Conservation (phyloP, 2,113 vertebrate genomes). For the Burhinus bistriatus region DNA sequence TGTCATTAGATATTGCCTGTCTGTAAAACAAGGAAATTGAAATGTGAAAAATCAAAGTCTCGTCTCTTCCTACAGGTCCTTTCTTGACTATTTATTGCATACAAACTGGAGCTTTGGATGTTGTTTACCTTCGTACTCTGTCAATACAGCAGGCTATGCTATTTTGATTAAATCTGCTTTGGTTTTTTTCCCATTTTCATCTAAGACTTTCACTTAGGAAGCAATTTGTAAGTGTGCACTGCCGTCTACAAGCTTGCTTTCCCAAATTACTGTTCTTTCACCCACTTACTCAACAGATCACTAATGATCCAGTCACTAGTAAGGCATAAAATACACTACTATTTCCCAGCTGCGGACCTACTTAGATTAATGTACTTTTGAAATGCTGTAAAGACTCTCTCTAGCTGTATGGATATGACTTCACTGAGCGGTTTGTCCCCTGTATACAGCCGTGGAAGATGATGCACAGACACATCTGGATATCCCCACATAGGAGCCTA, state of each 20-base stretch:
- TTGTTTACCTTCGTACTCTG: neutral
- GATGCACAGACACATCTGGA: slow-evolving; percentile 5
- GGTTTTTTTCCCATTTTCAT: neutral
- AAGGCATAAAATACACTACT: neutral
- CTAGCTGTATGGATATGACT: neutral
- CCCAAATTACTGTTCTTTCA: neutral
- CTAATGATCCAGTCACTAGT: neutral
- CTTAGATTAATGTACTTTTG: neutral
- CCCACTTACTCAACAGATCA: neutral
- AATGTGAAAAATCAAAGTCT: neutral
- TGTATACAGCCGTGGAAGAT: neutral
- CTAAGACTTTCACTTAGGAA: neutral
- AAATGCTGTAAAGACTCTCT: neutral
- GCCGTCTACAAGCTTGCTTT: neutral
- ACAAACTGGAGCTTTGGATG: neutral
- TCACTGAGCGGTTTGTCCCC: neutral
- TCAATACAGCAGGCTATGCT: neutral
- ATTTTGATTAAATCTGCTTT: neutral
- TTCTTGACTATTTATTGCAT: neutral
- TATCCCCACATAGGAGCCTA: neutral
- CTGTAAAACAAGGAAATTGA: neutral
- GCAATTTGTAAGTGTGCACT: neutral
- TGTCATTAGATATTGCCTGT: neutral
- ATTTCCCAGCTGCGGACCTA: neutral
- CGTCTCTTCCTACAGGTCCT: neutral